phyloP scores from a whole-genome alignment of 2,888 invertebrate genomes.

The Byasa hedistus region DNA sequence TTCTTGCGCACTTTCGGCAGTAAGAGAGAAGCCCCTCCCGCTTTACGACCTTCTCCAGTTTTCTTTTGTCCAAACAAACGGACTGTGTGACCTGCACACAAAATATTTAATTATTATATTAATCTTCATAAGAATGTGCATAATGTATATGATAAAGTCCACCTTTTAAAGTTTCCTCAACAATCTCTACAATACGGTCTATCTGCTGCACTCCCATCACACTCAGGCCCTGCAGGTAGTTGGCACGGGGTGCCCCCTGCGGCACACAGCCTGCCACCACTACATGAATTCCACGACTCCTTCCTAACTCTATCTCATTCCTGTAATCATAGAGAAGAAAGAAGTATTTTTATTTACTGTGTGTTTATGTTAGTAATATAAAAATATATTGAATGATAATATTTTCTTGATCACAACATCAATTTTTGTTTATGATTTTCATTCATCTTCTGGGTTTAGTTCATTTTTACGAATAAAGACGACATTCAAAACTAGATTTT shows the following conservation, averaged over 20 bases:
- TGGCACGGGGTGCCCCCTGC: slow-evolving; percentile 91
- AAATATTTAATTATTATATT: neutral
- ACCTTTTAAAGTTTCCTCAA: slow-evolving; percentile 98
- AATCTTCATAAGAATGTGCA: neutral
- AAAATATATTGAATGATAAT: too few species aligned
- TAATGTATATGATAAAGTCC: neutral
- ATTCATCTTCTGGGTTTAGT: too few species aligned
- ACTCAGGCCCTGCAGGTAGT: slow-evolving; percentile 87
- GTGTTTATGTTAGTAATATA: too few species aligned
- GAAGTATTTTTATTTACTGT: neutral
- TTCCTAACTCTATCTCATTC: slow-evolving; percentile 91
- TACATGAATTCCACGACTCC: slow-evolving; percentile 87
- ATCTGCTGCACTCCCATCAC: slow-evolving; percentile 99
- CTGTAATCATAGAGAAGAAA: slow-evolving; percentile 53
- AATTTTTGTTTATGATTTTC: too few species aligned
- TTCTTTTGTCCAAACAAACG: slow-evolving; percentile 88
- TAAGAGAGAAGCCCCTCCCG: slow-evolving; percentile 91
- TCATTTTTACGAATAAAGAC: too few species aligned
- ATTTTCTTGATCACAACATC: too few species aligned
- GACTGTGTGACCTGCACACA: slow-evolving; percentile 83
- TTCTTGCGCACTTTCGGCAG: slow-evolving; percentile 97
- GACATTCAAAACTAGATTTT: too few species aligned
- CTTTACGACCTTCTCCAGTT: slow-evolving; percentile 86
- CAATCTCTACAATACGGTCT: slow-evolving; percentile 97
- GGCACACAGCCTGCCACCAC: slow-evolving; percentile 99